Conservation (phyloP, 2,797 vertebrate genomes). For the Enteromius treurensis region DNA sequence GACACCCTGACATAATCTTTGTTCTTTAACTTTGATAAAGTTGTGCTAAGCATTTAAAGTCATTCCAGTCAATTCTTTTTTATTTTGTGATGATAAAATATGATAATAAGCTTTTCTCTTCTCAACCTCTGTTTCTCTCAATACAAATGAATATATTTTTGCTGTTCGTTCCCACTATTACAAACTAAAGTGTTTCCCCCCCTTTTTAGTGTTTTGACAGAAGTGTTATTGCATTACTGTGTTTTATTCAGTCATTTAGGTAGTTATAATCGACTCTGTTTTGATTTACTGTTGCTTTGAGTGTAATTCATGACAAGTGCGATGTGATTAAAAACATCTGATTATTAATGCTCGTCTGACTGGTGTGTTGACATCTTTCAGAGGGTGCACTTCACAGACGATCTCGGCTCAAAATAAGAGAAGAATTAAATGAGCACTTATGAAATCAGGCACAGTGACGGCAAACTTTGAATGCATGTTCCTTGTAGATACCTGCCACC, state of each 20-base stretch:
- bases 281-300: constrained; percentile 13
- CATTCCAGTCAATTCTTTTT: not conserved
- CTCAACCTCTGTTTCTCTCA: not conserved
- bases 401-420: constrained; percentile 1
- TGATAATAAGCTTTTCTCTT: constrained; percentile 11
- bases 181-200: not conserved
- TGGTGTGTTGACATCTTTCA: constrained; percentile 29
- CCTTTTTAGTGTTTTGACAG: not conserved
- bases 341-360: not conserved
- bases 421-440: not conserved
- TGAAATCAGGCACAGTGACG: not conserved
- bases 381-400: constrained; percentile 7
- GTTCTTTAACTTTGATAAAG: constrained; percentile 18
- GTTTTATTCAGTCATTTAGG: not conserved
- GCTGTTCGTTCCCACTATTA: not conserved
- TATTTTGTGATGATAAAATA: not conserved
- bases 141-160: not conserved
- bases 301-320: constrained; percentile 28
- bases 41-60: not conserved
- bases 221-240: not conserved
- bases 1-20: constrained; percentile 16
- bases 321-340: constrained; percentile 23
- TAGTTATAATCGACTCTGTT: not conserved
- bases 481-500: not conserved
- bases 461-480: not conserved